These are phyloP conservation scores for Thereva nobilitata DNA, from an alignment of 2,888 invertebrate genomes.

Conservation along the genomic window DNA sequence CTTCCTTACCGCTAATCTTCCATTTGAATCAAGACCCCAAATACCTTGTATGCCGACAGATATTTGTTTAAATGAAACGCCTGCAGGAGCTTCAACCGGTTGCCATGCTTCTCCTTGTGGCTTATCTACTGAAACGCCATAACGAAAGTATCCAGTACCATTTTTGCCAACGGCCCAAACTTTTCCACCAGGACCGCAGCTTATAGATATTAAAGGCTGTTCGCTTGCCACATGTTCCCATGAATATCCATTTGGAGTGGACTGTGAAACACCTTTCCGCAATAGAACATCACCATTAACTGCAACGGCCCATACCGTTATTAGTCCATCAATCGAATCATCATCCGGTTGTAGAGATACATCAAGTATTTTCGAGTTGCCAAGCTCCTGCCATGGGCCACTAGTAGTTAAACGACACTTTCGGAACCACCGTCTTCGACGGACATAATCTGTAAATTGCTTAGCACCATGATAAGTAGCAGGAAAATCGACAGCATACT, in stretches of 20 bases:
- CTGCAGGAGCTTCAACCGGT: slow-evolving; percentile 73
- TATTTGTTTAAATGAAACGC: slow-evolving; percentile 71
- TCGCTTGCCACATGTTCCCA: slow-evolving; percentile 66
- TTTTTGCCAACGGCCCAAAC: slow-evolving; percentile 88
- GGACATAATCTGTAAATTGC: slow-evolving; percentile 85
- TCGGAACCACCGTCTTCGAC: slow-evolving; percentile 81
- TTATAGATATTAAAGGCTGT: slow-evolving; percentile 75
- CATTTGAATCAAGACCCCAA: slow-evolving; percentile 79
- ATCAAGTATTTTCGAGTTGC: slow-evolving; percentile 83
- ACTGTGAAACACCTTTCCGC: slow-evolving; percentile 73
- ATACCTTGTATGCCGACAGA: slow-evolving; percentile 74
- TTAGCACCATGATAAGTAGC: slow-evolving; percentile 83
- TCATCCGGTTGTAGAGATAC: slow-evolving; percentile 70
- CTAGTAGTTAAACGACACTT: slow-evolving; percentile 79
- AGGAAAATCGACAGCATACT: slow-evolving; percentile 92
- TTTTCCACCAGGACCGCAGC: slow-evolving; percentile 67
- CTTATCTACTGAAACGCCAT: slow-evolving; percentile 71
- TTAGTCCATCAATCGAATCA: slow-evolving; percentile 54
- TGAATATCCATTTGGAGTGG: slow-evolving; percentile 70
- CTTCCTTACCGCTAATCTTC: slow-evolving; percentile 75
- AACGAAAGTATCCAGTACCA: slow-evolving; percentile 79
- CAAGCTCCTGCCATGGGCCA: slow-evolving; percentile 87
- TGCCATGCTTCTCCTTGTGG: slow-evolving; percentile 76
- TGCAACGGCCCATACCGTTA: slow-evolving; percentile 83
- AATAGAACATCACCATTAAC: slow-evolving; percentile 84